Conservation (phyloP, 2,113 vertebrate species). For the Oreocharis arfaki region DNA sequence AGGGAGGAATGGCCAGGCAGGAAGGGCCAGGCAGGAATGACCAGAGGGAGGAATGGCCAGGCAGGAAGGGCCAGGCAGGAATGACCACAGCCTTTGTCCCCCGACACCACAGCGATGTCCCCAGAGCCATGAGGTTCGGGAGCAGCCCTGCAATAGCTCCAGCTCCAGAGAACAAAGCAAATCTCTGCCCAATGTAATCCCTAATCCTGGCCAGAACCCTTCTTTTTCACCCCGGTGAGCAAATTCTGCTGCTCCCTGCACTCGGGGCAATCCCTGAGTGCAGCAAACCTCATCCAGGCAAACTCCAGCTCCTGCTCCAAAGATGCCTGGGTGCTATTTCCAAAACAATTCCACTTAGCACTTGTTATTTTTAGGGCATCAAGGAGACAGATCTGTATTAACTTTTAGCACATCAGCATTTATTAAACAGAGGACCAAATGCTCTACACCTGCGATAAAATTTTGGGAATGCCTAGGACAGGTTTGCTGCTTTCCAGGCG, state of each 20-base stretch:
- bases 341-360: background rate
- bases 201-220: background rate
- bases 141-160: background rate
- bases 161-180: background rate
- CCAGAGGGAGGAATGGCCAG: background rate
- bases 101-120: fast-evolving
- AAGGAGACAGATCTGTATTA: background rate
- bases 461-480: background rate
- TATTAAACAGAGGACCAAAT: background rate
- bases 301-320: background rate
- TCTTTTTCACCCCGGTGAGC: too few relatives aligned
- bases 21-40: background rate
- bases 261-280: background rate
- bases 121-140: fast-evolving
- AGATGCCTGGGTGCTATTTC: background rate
- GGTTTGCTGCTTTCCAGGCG: background rate
- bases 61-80: background rate
- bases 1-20: background rate
- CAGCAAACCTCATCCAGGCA: background rate
- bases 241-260: background rate
- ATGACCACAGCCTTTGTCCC: background rate
- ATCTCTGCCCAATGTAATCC: background rate
- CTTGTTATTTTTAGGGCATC: background rate
- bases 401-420: background rate
- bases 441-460: background rate